Percentiles rank a stretch among this genome's conserved stretches.
Evolutionary conservation across 2,888 invertebrate species (phyloP).

Genomic region (Sceliomorpha sp.): DNA sequence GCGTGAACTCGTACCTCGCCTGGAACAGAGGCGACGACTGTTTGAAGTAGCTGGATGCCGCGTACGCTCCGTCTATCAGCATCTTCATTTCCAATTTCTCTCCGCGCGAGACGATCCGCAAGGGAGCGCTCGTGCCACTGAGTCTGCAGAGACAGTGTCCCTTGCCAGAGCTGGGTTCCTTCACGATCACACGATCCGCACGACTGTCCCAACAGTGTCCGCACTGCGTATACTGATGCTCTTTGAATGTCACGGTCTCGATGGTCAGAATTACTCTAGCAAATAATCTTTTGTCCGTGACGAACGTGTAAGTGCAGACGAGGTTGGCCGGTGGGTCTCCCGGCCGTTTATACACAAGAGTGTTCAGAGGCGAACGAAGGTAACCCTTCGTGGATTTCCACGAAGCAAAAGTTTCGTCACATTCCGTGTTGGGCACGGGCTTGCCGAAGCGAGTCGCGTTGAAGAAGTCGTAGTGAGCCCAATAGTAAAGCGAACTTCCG

Average conservation of each 20-base stretch:
- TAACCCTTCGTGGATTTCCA: conserved; percentile 90
- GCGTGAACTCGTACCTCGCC: conserved; percentile 93
- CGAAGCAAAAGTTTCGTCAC: conserved; percentile 93
- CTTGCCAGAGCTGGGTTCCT: conserved; percentile 86
- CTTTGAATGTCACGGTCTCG: conserved; percentile 89
- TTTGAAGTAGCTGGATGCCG: conserved; percentile 93
- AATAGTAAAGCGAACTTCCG: conserved; percentile 95
- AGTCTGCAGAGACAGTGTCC: conserved; percentile 87
- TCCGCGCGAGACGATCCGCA: conserved; percentile 88
- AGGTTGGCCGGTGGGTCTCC: conserved; percentile 87
- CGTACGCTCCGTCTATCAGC: conserved; percentile 91
- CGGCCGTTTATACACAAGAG: conserved; percentile 91
- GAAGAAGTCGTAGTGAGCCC: conserved; percentile 97
- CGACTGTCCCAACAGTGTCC: conserved; percentile 91
- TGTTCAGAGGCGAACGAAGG: conserved; percentile 91
- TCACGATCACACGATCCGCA: conserved; percentile 90
- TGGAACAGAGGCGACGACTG: conserved; percentile 91
- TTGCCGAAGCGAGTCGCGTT: conserved; percentile 94
- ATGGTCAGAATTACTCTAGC: conserved; percentile 90
- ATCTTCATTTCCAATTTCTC: conserved; percentile 91
- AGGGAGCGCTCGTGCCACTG: conserved; percentile 83
- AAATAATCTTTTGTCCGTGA: conserved; percentile 90
- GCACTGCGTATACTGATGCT: conserved; percentile 84
- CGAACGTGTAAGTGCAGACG: conserved; percentile 90
- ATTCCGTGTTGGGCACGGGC: conserved; percentile 89